Percentiles rank a stretch among this genome's conserved stretches.
Conservation (phyloP, 2,113 vertebrate genomes). For the Lepidothrix coronata region DNA sequence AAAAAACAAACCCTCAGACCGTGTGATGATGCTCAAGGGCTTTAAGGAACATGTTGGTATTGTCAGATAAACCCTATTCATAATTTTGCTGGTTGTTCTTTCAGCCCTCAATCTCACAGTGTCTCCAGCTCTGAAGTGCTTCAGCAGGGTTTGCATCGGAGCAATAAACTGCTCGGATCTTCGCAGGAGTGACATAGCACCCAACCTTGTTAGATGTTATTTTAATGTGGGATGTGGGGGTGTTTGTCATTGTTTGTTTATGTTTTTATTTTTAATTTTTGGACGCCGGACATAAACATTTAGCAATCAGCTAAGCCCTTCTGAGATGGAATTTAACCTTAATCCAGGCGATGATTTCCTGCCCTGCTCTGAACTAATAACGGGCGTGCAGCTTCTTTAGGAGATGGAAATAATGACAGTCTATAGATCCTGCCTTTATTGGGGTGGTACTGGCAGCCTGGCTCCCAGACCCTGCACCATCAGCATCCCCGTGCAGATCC, state of each 20-base stretch:
- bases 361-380: conserved; percentile 32
- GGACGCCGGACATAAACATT: conserved; percentile 40
- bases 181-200: neutral
- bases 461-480: neutral
- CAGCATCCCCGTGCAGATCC: neutral
- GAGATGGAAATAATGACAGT: conserved; percentile 56
- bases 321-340: conserved; percentile 66
- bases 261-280: neutral
- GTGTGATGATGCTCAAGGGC: conserved; percentile 26
- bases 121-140: conserved; percentile 53
- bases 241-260: neutral
- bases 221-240: neutral
- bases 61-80: conserved; percentile 63
- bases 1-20: conserved; percentile 30
- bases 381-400: conserved; percentile 46
- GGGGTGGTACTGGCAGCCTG: neutral
- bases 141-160: conserved; percentile 41
- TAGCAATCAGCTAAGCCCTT: conserved; percentile 48
- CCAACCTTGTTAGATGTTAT: neutral
- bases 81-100: conserved; percentile 48
- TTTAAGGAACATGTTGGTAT: conserved; percentile 46
- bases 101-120: conserved; percentile 69
- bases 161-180: conserved; percentile 44
- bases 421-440: conserved; percentile 25
- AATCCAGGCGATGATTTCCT: conserved; percentile 62